Evolutionary conservation across 2,888 invertebrate species (phyloP).

Genomic region (Caenorhabditis sulstoni): DNA sequence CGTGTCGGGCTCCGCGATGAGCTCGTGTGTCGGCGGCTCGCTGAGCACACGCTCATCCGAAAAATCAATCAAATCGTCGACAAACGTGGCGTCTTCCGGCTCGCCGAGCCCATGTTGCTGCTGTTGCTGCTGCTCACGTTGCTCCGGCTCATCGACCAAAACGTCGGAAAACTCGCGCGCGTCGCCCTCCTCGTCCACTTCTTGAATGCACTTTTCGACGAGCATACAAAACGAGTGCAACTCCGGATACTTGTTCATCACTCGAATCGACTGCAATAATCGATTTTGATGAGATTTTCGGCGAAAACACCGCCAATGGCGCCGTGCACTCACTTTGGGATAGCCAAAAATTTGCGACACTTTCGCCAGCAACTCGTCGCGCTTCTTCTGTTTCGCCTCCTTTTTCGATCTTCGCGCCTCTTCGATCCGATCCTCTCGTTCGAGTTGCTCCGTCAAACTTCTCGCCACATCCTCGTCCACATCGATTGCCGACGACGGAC

Average conservation of each 20-base stretch:
- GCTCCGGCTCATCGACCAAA: neutral
- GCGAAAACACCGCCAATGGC: too few species aligned
- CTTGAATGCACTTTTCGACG: conserved; percentile 60
- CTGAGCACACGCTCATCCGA: conserved; percentile 25
- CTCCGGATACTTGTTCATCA: conserved; percentile 51
- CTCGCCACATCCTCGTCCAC: conserved; percentile 33
- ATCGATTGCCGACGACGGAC: conserved; percentile 1
- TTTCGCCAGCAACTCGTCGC: conserved; percentile 55
- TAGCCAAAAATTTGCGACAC: conserved; percentile 63
- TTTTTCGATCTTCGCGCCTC: conserved; percentile 2
- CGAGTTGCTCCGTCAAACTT: conserved; percentile 11
- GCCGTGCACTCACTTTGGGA: conserved; percentile 21
- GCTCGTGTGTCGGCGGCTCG: neutral
- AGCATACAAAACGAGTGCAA: conserved; percentile 40
- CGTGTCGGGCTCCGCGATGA: too few species aligned
- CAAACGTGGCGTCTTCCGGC: neutral
- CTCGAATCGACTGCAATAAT: conserved; percentile 49
- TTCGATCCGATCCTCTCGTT: conserved; percentile 23
- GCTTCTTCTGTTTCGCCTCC: conserved; percentile 31
- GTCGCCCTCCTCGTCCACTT: conserved; percentile 46
- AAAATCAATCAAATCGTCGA: conserved; percentile 52
- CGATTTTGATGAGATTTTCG: too few species aligned
- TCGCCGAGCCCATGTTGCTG: too few species aligned
- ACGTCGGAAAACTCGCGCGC: conserved; percentile 36
- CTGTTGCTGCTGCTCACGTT: too few species aligned